phyloP scores from a whole-genome alignment of 2,797 vertebrate species.

The Pyrocephalus nanus region DNA sequence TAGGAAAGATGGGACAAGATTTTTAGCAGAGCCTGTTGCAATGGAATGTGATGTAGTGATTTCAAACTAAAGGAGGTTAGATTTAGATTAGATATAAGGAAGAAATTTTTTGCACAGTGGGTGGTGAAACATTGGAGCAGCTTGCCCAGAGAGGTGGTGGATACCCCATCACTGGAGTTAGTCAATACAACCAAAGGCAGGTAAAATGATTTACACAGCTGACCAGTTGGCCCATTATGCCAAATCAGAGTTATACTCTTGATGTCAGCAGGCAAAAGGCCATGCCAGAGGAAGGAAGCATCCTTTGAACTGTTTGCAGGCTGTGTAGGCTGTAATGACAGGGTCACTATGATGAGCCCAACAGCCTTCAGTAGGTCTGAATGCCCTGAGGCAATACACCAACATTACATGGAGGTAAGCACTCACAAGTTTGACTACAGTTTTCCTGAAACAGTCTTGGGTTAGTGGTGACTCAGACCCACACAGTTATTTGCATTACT shows the following conservation, averaged over 20 bases:
- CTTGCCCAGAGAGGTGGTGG: background rate
- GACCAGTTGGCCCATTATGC: background rate
- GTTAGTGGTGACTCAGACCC: background rate
- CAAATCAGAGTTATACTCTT: background rate
- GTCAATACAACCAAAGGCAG: background rate
- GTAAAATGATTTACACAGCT: background rate
- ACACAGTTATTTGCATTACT: background rate
- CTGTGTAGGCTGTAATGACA: background rate
- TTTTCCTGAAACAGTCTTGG: background rate
- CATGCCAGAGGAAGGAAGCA: background rate
- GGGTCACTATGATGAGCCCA: background rate
- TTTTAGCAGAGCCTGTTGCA: background rate
- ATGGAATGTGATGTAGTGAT: no score
- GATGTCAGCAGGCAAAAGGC: background rate
- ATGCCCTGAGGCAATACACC: background rate
- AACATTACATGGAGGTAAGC: background rate
- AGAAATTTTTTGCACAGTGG: background rate
- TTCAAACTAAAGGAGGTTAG: background rate
- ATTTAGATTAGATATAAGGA: background rate
- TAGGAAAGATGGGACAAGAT: background rate
- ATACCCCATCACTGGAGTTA: background rate
- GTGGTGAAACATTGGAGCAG: background rate
- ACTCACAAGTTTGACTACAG: background rate
- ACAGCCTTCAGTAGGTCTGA: background rate
- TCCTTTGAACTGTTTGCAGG: background rate